Conservation (phyloP, 2,113 vertebrate genomes). For the Archilochus colubris region DNA sequence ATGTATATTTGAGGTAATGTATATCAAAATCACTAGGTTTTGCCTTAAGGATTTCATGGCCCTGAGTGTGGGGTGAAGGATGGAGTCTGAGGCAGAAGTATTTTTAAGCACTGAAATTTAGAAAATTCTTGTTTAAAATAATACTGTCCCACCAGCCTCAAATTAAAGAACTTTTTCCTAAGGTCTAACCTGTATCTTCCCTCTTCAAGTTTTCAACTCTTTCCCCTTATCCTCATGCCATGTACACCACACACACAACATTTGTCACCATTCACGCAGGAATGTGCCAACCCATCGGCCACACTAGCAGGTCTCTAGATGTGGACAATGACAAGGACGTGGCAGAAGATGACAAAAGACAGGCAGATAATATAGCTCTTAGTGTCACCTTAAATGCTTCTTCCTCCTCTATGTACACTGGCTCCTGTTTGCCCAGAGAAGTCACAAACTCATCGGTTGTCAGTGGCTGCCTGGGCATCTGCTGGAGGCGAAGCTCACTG, state of each 20-base stretch:
- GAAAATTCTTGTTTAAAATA: neutral
- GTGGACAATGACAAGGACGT: neutral
- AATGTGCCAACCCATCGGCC: neutral
- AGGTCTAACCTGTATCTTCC: too few relatives aligned
- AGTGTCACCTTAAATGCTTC: conserved; percentile 80
- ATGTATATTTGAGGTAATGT: neutral
- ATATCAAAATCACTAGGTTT: neutral
- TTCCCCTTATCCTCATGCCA: too few relatives aligned
- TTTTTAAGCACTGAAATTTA: neutral
- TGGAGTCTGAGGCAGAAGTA: neutral
- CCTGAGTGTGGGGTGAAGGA: neutral
- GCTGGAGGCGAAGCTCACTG: conserved; percentile 71
- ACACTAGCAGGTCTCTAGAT: neutral
- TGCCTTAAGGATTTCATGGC: neutral
- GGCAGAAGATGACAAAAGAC: neutral
- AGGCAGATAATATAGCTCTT: neutral
- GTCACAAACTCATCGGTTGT: conserved; percentile 75
- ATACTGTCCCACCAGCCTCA: too few relatives aligned
- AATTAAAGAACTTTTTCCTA: too few relatives aligned
- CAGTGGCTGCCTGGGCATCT: conserved; percentile 72
- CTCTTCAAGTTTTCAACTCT: too few relatives aligned
- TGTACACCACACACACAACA: too few relatives aligned
- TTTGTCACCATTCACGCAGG: neutral
- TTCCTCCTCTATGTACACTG: conserved; percentile 85
- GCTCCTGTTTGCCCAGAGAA: conserved; percentile 71